Evolutionary conservation across 2,113 vertebrate species (phyloP).

Genomic region (Capreolus pygargus): DNA sequence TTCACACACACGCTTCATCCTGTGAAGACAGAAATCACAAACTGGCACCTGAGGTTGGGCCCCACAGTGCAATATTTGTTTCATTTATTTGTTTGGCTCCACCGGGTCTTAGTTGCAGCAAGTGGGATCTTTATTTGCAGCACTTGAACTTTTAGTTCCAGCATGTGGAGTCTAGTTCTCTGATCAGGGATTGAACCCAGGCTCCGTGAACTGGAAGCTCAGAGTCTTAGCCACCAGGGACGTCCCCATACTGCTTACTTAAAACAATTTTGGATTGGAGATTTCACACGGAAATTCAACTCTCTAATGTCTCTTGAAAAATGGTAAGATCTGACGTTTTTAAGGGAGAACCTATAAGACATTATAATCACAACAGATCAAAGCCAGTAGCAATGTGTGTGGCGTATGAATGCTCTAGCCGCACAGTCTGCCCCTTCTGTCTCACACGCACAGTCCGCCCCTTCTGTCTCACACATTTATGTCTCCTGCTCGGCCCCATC

Average conservation of each 20-base stretch:
- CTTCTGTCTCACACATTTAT: background rate
- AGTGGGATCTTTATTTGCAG: background rate
- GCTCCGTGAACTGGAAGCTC: background rate
- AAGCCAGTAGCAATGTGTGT: background rate
- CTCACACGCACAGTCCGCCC: background rate
- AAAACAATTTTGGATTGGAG: background rate
- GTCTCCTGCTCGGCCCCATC: background rate
- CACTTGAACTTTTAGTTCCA: background rate
- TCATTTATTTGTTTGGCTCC: background rate
- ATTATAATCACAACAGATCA: background rate
- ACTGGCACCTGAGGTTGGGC: background rate
- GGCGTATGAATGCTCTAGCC: fast-evolving
- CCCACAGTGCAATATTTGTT: background rate
- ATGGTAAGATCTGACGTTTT: background rate
- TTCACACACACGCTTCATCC: background rate
- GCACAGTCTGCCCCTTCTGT: background rate
- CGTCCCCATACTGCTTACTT: background rate
- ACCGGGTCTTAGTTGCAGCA: background rate
- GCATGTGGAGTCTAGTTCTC: background rate
- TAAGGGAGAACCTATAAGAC: background rate
- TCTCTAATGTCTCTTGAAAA: background rate
- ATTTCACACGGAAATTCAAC: background rate
- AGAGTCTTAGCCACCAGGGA: background rate
- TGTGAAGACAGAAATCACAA: background rate
- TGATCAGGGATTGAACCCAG: background rate